Evolutionary conservation across 1,140 invertebrate genomes (phyloP), one percentile per base, ranked within the genome.

Genomic region (Cardiocondyla obscurior): DNA sequence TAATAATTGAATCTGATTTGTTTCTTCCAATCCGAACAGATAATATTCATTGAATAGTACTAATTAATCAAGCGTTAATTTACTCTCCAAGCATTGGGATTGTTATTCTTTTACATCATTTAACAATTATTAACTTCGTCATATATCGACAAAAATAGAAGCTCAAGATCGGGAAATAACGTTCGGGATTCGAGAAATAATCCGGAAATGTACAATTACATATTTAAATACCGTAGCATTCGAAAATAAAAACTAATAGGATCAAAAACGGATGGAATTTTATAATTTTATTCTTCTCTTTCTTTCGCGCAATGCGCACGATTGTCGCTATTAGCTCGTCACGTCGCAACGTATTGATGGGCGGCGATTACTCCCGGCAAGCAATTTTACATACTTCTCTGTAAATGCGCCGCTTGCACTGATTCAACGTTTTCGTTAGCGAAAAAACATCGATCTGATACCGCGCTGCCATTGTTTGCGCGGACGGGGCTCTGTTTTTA

Each of bases 381-480:
- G 46, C 55, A 49, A 28, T 49, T 74, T 42, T 76, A 64, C 30
- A 36, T 65, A 60, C 55, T 58, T 46, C 12, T 16, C 16, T 19
- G 19, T 19, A 70, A 70, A 44, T 46, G 72, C 28, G 16, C 12
- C 19, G 16, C 30, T 30, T 22, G 44, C 58, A 77, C 58, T 53
- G 58, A 77, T 77, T 77, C 58, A 36, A 49, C 58, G 73, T 77
- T 77, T 77, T 64, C 22, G 46, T 77, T 64, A 28, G 30, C 46
- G 10, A 25, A 74, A 67, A 77, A 77, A 51, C 22, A 77, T n/a
- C 30, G 30, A 51, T 51, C 28, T 44, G 36, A 10, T 51, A 64
- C 42, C 16, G 58, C 7, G 22, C 36, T 58, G 6, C 30, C 19
- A 73, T 73, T 73, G 70, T 73, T 77, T 77, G 58, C 33, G 22